These are phyloP conservation scores for Aptenodytes forsteri DNA, from an alignment of 2,113 vertebrate genomes.

Conservation along the genomic window DNA sequence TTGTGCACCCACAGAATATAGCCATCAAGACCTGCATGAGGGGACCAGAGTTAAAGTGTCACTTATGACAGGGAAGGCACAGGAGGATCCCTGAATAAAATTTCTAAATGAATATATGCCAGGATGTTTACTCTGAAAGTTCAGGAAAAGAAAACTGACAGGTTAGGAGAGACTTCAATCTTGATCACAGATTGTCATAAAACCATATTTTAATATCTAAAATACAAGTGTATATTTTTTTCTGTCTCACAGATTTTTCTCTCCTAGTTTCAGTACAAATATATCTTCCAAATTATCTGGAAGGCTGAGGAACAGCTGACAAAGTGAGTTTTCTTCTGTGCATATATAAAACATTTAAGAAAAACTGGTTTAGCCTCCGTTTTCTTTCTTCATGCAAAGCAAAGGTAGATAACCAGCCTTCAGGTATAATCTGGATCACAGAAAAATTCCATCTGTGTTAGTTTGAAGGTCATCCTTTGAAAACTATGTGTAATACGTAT, in stretches of 20 bases:
- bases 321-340: not conserved
- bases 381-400: not conserved
- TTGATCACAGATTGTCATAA: not conserved
- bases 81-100: not conserved
- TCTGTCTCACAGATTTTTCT: not conserved
- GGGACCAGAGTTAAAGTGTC: not conserved
- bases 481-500: slow-evolving; percentile 7
- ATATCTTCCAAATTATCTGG: not conserved
- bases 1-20: not conserved
- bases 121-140: not conserved
- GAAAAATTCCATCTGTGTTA: slow-evolving; percentile 1
- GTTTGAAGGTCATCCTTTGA: not conserved
- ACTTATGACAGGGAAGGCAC: not conserved
- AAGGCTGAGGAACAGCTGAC: not conserved
- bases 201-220: not conserved
- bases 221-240: not conserved
- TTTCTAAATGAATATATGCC: not conserved
- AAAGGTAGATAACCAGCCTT: not conserved
- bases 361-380: not conserved
- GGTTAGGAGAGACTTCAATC: not conserved
- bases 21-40: not conserved
- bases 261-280: not conserved
- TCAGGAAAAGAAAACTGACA: not conserved
- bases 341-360: not conserved
- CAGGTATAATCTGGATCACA: not conserved